Percentiles rank a stretch among this genome's conserved stretches.
Conservation (phyloP, 2,113 vertebrate genomes). For the Rhagologus leucostigma region DNA sequence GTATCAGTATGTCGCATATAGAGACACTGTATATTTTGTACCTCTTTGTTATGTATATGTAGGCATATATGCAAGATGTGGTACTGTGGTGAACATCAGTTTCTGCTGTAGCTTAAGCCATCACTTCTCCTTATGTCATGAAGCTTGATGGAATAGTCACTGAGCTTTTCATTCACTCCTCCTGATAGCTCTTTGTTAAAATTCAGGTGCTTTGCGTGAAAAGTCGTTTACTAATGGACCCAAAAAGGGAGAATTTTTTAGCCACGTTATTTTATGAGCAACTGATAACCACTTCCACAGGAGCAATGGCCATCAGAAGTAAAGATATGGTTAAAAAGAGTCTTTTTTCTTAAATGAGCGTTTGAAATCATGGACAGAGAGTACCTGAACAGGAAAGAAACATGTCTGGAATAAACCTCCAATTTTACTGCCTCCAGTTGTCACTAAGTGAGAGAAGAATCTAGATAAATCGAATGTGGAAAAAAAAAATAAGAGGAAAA, state of each 20-base stretch:
- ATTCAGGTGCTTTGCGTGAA: not conserved
- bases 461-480: not conserved
- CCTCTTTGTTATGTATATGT: not conserved
- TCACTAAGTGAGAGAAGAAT: not conserved
- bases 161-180: not conserved
- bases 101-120: not conserved
- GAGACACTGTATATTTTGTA: not conserved
- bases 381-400: not conserved
- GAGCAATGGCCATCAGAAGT: not conserved
- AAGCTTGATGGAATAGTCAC: not conserved
- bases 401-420: not conserved
- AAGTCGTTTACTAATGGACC: not conserved
- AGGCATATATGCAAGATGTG: not conserved
- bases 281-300: not conserved
- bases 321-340: not conserved
- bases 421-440: not conserved
- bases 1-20: not conserved
- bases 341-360: not conserved
- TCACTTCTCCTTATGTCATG: not conserved
- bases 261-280: not conserved
- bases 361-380: not conserved
- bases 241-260: not conserved
- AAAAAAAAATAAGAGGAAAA: not conserved
- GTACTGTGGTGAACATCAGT: not conserved
- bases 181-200: not conserved